Percentiles rank a stretch among this genome's conserved stretches.
These are phyloP conservation scores for Neomonachus schauinslandi DNA, from an alignment of 2,113 vertebrate species.

Conservation along the genomic window DNA sequence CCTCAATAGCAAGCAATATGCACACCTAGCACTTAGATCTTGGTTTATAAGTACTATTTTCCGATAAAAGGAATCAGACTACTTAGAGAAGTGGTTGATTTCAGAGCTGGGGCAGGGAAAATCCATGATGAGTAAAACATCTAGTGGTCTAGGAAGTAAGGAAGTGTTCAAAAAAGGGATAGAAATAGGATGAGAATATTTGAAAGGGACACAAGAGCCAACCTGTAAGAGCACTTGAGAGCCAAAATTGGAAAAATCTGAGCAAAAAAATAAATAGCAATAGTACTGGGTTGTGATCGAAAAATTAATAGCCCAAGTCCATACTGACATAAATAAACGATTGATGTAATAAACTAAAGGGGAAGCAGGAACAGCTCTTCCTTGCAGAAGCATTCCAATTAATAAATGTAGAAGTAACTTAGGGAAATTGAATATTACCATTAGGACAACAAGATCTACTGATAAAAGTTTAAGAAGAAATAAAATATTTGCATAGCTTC, in stretches of 20 bases:
- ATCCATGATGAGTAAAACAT: not conserved
- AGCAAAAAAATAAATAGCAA: not conserved
- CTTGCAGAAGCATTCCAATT: not conserved
- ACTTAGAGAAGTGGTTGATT: not conserved
- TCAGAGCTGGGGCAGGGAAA: not conserved
- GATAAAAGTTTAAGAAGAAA: not conserved
- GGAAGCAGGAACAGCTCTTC: not conserved
- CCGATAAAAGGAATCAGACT: not conserved
- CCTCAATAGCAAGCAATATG: not conserved
- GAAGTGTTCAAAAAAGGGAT: not conserved
- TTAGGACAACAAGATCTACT: not conserved
- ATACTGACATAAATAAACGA: not conserved
- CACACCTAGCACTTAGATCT: not conserved
- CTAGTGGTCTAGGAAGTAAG: not conserved
- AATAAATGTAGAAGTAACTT: not conserved
- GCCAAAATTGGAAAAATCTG: not conserved
- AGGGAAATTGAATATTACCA: not conserved
- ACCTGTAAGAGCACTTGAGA: not conserved
- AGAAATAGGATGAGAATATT: not conserved
- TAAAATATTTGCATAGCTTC: not conserved
- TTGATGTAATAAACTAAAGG: not conserved
- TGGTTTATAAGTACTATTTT: slow-evolving; percentile 18
- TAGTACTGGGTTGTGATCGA: not conserved
- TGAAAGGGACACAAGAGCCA: not conserved
- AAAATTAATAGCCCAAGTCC: not conserved